Evolutionary conservation across 1,140 invertebrate genomes (phyloP).

Genomic region (Drosophila miranda): DNA sequence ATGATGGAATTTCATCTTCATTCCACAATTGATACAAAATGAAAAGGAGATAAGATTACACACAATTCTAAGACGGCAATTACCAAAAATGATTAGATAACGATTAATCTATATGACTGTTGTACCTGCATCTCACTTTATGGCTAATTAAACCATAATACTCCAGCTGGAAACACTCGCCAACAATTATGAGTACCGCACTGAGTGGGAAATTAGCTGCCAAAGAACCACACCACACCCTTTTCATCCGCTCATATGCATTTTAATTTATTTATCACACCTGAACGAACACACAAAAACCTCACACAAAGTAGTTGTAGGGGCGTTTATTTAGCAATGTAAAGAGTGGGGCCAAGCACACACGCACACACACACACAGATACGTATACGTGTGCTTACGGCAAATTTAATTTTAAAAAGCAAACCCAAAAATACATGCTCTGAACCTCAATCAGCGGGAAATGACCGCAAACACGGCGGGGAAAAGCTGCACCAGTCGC

Average conservation of each 20-base stretch:
- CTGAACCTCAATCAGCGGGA: slow-evolving; percentile 62
- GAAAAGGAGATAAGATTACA: slow-evolving; percentile 22
- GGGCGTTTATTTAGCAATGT: slow-evolving; percentile 50
- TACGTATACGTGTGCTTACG: slow-evolving; percentile 23
- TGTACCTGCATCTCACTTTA: background rate
- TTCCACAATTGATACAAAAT: slow-evolving; percentile 2
- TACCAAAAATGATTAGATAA: slow-evolving; percentile 10
- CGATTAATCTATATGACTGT: slow-evolving; percentile 3
- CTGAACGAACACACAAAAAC: slow-evolving; percentile 21
- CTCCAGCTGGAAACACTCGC: slow-evolving; percentile 3
- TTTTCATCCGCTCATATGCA: slow-evolving; percentile 32
- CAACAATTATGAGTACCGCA: slow-evolving; percentile 25
- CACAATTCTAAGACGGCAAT: background rate
- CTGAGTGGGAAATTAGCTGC: background rate
- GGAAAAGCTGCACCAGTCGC: slow-evolving; percentile 8
- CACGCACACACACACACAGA: slow-evolving; percentile 3
- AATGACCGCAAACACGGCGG: slow-evolving; percentile 34
- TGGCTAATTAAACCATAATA: slow-evolving; percentile 14
- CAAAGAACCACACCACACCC: slow-evolving; percentile 1
- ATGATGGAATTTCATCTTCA: slow-evolving; percentile 18
- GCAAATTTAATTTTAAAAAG: slow-evolving; percentile 74
- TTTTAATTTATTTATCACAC: slow-evolving; percentile 65
- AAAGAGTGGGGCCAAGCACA: background rate
- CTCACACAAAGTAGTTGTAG: slow-evolving; percentile 35
- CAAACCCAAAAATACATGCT: slow-evolving; percentile 43